Evolutionary conservation across 1,140 invertebrate species (phyloP).

Genomic region (Samia ricini): DNA sequence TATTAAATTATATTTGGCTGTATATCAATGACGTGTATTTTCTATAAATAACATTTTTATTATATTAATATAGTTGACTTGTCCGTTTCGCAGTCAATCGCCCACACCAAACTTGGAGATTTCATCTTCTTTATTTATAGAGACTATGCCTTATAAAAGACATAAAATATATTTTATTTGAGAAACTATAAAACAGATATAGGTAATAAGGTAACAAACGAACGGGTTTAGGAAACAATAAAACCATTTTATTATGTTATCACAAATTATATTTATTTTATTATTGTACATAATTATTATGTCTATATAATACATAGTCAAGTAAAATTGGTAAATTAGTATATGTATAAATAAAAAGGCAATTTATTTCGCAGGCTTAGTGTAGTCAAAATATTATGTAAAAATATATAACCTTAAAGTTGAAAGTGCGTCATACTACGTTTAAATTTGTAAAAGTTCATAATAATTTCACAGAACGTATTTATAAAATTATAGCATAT

Average conservation of each 20-base stretch:
- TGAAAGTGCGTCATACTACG: no score
- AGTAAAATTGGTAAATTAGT: background rate
- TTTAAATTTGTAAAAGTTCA: no score
- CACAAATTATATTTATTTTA: constrained; percentile 73
- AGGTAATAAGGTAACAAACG: background rate
- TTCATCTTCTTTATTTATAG: background rate
- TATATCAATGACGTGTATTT: no score
- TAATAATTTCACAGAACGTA: no score
- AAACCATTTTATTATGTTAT: constrained; percentile 37
- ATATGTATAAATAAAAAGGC: constrained; percentile 24
- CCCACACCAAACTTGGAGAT: no score
- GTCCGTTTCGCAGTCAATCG: no score
- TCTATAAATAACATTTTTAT: no score
- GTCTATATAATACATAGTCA: constrained; percentile 55
- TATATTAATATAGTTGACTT: no score
- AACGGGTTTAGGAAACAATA: constrained; percentile 6
- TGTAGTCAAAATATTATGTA: background rate
- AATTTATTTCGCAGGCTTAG: constrained; percentile 41
- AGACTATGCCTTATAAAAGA: background rate
- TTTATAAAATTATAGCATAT: no score
- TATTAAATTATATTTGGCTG: no score
- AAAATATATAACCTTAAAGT: no score
- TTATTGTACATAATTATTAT: constrained; percentile 71
- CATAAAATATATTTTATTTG: background rate
- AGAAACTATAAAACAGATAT: background rate